Conservation (phyloP, 1,140 invertebrate species). For the Cataglyphis hispanica region DNA sequence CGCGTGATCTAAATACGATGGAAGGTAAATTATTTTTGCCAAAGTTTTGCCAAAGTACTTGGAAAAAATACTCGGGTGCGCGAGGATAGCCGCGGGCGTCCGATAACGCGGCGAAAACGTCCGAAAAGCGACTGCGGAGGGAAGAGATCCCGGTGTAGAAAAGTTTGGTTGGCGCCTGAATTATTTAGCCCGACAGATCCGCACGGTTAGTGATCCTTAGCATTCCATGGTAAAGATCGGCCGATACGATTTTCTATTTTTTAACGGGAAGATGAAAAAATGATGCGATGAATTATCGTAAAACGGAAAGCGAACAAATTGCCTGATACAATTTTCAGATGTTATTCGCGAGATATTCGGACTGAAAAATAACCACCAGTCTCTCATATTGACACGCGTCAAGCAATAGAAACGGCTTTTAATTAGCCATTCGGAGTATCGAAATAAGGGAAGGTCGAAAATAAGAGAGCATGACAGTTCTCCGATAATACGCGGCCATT, state of each 20-base stretch:
- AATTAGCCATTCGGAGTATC: slow-evolving; percentile 50
- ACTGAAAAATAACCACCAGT: not conserved
- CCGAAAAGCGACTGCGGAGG: slow-evolving; percentile 58
- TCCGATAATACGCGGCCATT: slow-evolving; percentile 41
- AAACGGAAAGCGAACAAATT: not conserved
- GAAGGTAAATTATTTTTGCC: slow-evolving; percentile 66
- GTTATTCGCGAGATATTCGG: not conserved
- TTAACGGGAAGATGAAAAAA: slow-evolving; percentile 7
- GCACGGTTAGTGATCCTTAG: slow-evolving; percentile 10
- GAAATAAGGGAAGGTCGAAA: slow-evolving; percentile 18
- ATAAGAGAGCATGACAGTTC: slow-evolving; percentile 38
- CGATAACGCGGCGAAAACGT: slow-evolving; percentile 51
- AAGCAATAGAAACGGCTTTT: slow-evolving; percentile 45
- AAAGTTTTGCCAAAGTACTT: slow-evolving; percentile 53
- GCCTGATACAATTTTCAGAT: not conserved
- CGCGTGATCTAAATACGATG: not conserved
- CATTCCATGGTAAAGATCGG: slow-evolving; percentile 17
- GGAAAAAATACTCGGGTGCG: not conserved
- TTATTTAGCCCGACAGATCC: slow-evolving; percentile 68
- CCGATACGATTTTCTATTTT: not conserved
- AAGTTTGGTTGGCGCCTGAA: slow-evolving; percentile 63
- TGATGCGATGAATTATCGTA: not conserved
- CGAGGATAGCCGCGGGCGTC: slow-evolving; percentile 29
- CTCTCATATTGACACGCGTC: not conserved
- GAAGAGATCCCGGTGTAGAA: slow-evolving; percentile 17